Evolutionary conservation across 2,113 vertebrate species (phyloP).

Genomic region (Nothoprocta pentlandii): DNA sequence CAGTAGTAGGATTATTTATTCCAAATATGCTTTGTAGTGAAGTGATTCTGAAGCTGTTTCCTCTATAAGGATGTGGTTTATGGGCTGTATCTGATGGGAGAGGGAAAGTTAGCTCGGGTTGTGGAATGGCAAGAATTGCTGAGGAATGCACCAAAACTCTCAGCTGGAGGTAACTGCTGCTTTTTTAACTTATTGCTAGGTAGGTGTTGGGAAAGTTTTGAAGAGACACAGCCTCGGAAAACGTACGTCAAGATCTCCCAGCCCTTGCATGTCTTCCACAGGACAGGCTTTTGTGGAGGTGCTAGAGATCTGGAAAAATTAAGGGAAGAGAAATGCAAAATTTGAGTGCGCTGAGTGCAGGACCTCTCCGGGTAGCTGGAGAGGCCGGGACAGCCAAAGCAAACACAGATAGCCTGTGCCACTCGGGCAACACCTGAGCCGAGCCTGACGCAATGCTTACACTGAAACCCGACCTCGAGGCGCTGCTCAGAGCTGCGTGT

Average conservation of each 20-base stretch:
- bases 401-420: not conserved
- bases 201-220: not conserved
- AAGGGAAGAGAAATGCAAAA: not conserved
- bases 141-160: fast-evolving
- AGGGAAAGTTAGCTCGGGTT: not conserved
- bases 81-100: not conserved
- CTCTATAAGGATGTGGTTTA: fast-evolving
- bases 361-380: fast-evolving
- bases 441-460: fast-evolving
- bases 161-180: fast-evolving
- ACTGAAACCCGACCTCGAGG: fast-evolving
- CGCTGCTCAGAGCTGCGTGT: not conserved
- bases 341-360: fast-evolving
- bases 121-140: not conserved
- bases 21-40: fast-evolving
- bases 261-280: fast-evolving
- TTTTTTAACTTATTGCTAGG: fast-evolving
- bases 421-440: fast-evolving
- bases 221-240: fast-evolving
- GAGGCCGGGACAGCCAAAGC: not conserved
- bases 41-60: not conserved
- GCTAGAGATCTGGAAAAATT: fast-evolving
- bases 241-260: fast-evolving
- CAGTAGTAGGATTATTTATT: not conserved
- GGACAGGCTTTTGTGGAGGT: not conserved